phyloP scores from a whole-genome alignment of 1,140 invertebrate genomes.

The Zaprionus ghesquierei region DNA sequence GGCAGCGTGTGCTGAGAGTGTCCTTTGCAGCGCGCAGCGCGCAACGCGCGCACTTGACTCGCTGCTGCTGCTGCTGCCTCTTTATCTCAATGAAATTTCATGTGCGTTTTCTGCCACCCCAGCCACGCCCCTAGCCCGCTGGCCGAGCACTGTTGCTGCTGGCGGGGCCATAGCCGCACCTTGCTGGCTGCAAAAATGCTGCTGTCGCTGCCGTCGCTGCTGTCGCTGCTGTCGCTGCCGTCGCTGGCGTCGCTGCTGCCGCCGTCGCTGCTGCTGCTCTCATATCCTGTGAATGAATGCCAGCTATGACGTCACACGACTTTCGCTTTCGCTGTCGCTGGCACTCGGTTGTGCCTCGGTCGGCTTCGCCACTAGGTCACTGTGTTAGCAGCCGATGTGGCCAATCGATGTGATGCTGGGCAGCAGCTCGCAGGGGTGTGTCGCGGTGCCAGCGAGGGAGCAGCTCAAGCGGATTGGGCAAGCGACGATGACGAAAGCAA shows the following conservation, averaged over 20 bases:
- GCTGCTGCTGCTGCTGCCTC: constrained; percentile 2
- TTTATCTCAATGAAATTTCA: constrained; percentile 74
- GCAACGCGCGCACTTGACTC: too few species aligned
- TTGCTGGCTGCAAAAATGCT: constrained; percentile 6
- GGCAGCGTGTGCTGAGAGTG: constrained; percentile 41
- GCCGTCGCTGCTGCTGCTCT: constrained; percentile 16
- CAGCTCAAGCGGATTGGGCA: constrained; percentile 6
- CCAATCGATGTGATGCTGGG: constrained; percentile 30
- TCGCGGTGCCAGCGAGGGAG: too few species aligned
- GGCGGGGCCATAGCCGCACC: too few species aligned
- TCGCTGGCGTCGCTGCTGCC: constrained; percentile 6
- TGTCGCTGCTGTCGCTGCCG: constrained; percentile 29
- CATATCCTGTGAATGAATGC: constrained; percentile 82
- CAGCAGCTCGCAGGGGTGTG: not conserved
- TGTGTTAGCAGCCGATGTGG: constrained; percentile 68
- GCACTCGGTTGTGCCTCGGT: not conserved
- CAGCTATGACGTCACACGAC: constrained; percentile 74
- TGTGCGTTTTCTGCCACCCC: constrained; percentile 42
- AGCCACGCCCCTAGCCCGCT: not conserved
- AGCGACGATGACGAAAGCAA: constrained; percentile 22
- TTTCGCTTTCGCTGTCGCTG: constrained; percentile 50
- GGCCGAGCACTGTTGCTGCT: constrained; percentile 1
- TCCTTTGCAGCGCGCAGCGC: constrained; percentile 71
- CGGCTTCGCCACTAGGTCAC: constrained; percentile 74
- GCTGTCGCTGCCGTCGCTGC: constrained; percentile 12